Percentiles rank a stretch among this genome's conserved stretches.
These are phyloP conservation scores for Micronycteris hirsuta DNA, from an alignment of 2,113 vertebrate species.

Conservation along the genomic window DNA sequence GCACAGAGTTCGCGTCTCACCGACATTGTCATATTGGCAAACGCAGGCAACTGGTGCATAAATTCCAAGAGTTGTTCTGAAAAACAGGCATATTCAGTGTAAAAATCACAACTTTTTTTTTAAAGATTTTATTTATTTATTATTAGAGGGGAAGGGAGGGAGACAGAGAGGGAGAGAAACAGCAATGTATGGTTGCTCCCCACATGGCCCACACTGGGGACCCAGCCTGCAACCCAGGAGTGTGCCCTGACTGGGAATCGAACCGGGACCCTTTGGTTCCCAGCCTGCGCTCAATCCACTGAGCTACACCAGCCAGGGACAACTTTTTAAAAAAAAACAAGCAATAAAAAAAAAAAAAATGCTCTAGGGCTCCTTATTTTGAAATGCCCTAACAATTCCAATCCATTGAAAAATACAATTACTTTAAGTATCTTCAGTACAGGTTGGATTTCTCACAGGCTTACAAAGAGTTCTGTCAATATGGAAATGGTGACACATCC, in stretches of 20 bases:
- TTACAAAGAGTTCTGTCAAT: neutral
- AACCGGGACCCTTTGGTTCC: too few relatives aligned
- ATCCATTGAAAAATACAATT: conserved; percentile 36
- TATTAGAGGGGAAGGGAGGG: too few relatives aligned
- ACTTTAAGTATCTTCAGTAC: neutral
- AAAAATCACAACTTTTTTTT: conserved; percentile 62
- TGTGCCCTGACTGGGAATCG: too few relatives aligned
- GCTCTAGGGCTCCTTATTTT: conserved; percentile 45
- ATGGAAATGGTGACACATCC: neutral
- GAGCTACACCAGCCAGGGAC: too few relatives aligned
- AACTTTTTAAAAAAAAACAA: conserved; percentile 47
- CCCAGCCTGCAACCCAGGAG: too few relatives aligned
- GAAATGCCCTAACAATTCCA: conserved; percentile 62
- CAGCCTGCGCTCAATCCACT: too few relatives aligned
- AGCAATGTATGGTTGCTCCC: too few relatives aligned
- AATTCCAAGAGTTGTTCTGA: conserved; percentile 99
- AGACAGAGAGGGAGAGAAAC: too few relatives aligned
- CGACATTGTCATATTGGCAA: conserved; percentile 99
- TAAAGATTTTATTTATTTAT: too few relatives aligned
- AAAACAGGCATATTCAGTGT: conserved; percentile 51
- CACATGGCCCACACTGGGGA: too few relatives aligned
- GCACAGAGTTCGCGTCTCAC: conserved; percentile 97
- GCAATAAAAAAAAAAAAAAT: conserved; percentile 63
- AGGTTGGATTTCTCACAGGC: neutral
- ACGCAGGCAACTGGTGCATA: conserved; percentile 98